phyloP scores from a whole-genome alignment of 2,888 invertebrate species.

The Macrophya alboannulata region DNA sequence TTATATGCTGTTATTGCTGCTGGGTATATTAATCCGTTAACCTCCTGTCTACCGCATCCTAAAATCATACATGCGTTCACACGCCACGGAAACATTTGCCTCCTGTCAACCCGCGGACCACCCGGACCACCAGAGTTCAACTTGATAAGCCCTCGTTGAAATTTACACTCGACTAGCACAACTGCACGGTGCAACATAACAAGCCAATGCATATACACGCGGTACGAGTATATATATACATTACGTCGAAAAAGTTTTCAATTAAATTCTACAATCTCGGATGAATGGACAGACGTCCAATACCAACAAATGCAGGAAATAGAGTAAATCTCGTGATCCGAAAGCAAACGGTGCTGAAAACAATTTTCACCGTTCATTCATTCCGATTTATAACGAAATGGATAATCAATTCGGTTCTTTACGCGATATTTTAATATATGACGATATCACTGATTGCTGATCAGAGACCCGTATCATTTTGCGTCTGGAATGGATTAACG shows the following conservation, averaged over 20 bases:
- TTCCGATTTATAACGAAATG: neutral
- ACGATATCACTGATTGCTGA: neutral
- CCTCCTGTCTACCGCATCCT: neutral
- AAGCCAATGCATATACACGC: neutral
- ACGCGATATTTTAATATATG: neutral
- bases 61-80: neutral
- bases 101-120: conserved; percentile 3
- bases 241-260: neutral
- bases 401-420: neutral
- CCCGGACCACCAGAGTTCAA: neutral
- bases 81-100: conserved; percentile 29
- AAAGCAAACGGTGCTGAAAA: neutral
- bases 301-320: neutral
- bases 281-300: neutral
- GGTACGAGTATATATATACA: neutral
- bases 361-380: neutral
- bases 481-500: neutral
- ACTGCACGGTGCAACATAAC: neutral
- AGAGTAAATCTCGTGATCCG: neutral
- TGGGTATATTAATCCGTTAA: conserved; percentile 2
- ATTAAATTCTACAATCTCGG: conserved; percentile 26
- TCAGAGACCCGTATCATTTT: neutral
- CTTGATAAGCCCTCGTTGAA: conserved; percentile 43
- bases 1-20: neutral
- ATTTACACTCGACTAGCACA: conserved; percentile 19